Evolutionary conservation across 2,113 vertebrate species (phyloP).

Genomic region (Ivindomyrus marchei): DNA sequence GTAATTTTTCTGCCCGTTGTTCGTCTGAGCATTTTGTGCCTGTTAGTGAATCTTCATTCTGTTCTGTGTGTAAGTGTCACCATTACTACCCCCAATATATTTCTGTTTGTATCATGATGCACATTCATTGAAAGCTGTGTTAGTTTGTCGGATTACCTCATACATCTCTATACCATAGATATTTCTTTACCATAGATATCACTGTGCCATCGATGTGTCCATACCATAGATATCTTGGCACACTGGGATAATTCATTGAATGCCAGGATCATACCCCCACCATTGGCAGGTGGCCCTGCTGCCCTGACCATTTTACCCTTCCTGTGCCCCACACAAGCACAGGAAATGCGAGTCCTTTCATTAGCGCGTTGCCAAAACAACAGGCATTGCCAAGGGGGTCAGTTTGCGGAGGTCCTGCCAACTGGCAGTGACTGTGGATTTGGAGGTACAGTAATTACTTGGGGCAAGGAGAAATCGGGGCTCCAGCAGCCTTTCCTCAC

Average conservation of each 20-base stretch:
- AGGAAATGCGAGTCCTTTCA: conserved; percentile 4
- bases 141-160: neutral
- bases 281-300: neutral
- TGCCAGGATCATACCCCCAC: neutral
- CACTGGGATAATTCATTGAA: neutral
- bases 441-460: conserved; percentile 1
- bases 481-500: neutral
- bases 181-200: neutral
- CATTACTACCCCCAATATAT: neutral
- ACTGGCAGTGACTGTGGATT: neutral
- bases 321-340: neutral
- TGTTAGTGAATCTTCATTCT: neutral
- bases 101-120: neutral
- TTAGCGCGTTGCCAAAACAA: neutral
- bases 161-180: neutral
- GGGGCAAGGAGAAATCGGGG: neutral
- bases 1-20: neutral
- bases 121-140: neutral
- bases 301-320: neutral
- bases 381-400: neutral
- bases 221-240: neutral
- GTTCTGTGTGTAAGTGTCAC: neutral
- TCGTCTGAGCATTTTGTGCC: neutral
- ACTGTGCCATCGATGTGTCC: neutral
- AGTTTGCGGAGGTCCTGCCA: neutral